phyloP scores from a whole-genome alignment of 2,113 vertebrate genomes.

The Microcebus murinus region DNA sequence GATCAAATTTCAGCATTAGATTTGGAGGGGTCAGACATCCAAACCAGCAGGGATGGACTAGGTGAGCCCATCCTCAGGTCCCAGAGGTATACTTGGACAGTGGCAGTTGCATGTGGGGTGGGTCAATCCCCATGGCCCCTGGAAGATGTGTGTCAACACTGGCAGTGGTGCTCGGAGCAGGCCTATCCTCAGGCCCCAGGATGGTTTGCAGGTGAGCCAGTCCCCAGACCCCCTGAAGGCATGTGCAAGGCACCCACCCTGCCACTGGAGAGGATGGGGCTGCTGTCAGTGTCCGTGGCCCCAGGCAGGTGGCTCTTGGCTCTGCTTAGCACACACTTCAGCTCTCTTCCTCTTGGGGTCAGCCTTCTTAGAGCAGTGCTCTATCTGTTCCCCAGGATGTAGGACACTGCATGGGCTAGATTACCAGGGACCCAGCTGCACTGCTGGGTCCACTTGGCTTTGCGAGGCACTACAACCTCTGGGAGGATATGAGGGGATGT shows the following conservation, averaged over 20 bases:
- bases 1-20: too few species aligned
- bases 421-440: neutral
- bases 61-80: neutral
- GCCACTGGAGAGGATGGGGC: neutral
- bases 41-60: neutral
- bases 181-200: neutral
- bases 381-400: neutral
- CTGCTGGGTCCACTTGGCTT: neutral
- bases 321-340: neutral
- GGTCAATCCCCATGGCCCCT: neutral
- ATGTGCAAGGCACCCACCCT: neutral
- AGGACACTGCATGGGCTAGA: neutral
- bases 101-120: neutral
- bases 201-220: neutral
- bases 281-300: neutral
- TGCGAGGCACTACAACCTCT: neutral
- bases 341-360: neutral
- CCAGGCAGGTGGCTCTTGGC: neutral
- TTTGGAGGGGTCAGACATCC: too few species aligned
- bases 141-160: neutral
- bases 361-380: neutral
- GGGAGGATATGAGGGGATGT: neutral
- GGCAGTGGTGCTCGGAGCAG: neutral
- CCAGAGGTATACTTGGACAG: neutral
- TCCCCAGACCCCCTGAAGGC: neutral